Evolutionary conservation across 2,888 invertebrate species (phyloP), one percentile per base, ranked within the genome.

Genomic region (Chloroclystis v-ata): DNA sequence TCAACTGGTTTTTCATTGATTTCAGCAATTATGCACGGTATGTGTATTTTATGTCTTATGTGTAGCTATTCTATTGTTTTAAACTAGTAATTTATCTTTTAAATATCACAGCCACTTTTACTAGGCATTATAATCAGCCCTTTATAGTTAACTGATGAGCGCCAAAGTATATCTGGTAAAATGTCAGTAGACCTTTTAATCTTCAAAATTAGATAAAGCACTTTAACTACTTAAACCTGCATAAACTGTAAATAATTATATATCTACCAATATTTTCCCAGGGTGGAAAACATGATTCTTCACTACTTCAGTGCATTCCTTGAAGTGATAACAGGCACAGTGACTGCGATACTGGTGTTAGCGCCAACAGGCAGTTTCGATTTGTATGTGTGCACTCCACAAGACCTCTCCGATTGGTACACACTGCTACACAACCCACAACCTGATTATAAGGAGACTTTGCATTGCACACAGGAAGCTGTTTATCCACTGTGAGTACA

Each of bases 401-500:
- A 91, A 46, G 91, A 92, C 28, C 84, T 99, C 13, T 93, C 97
- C 0, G 99, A 99, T 82, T 99, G 98, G 98, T 99, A 99, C 75
- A 97, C 98, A 0, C 81, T 98, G 59, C 90, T 99, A 52, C 90
- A 97, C 69, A 99, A 99, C 84, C 99, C 99, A 4, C 93, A 92
- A 58, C 97, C 97, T 0, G 95, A 97, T 78, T 98, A 97, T 81
- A 94, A 94, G 47, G 91, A 92, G 52, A 94, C 93, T 11, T 78
- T 98, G 43, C 94, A 97, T 79, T 99, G 99, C 78, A 97, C 98
- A 0, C 97, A 99, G 71, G 99, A 99, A 84, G 97, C 98, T 46
- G 98, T 98, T 0, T 99, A 97, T 89, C 99, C 99, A 33, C 83
- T 99, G 96, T 98, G 90, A 91, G 93, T 90, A 45, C 20, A 20